phyloP scores from a whole-genome alignment of 1,140 invertebrate genomes.

The Drosophila navojoa region DNA sequence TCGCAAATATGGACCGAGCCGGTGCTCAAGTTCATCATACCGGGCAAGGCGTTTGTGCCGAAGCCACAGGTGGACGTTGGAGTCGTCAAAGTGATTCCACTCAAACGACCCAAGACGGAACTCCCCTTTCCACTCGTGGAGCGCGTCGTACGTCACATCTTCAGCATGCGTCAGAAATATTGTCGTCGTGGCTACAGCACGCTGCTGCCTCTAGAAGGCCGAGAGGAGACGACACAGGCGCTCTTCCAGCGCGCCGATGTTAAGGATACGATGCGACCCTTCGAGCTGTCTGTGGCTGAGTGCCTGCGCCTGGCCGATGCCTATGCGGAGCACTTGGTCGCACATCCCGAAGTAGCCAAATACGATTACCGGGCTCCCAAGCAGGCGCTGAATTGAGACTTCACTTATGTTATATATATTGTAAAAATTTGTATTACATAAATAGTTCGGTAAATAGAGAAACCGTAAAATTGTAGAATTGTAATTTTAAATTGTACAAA shows the following conservation, averaged over 20 bases:
- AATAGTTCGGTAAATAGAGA: conserved; percentile 63
- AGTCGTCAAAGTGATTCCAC: conserved; percentile 94
- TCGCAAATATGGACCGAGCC: conserved; percentile 96
- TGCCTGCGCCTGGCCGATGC: conserved; percentile 90
- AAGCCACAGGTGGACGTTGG: conserved; percentile 98
- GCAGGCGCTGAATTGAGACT: conserved; percentile 27
- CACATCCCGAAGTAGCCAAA: conserved; percentile 88
- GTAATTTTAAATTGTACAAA: conserved; percentile 38
- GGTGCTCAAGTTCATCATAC: conserved; percentile 93
- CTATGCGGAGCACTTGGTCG: conserved; percentile 89
- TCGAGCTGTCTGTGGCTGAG: conserved; percentile 91
- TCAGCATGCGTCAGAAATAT: conserved; percentile 94
- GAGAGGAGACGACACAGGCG: conserved; percentile 87
- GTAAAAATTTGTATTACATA: conserved; percentile 67
- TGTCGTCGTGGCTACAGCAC: conserved; percentile 88
- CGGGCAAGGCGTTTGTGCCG: conserved; percentile 95
- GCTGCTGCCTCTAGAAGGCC: conserved; percentile 90
- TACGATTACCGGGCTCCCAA: conserved; percentile 89
- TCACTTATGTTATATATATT: conserved; percentile 47
- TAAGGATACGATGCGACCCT: conserved; percentile 88
- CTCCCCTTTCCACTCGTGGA: conserved; percentile 94
- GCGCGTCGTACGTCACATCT: conserved; percentile 94
- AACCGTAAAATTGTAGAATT: conserved; percentile 27
- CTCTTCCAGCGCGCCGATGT: conserved; percentile 91
- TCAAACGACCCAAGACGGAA: conserved; percentile 89